Conservation (phyloP, 2,888 invertebrate species). For the Antheraea assamensis region DNA sequence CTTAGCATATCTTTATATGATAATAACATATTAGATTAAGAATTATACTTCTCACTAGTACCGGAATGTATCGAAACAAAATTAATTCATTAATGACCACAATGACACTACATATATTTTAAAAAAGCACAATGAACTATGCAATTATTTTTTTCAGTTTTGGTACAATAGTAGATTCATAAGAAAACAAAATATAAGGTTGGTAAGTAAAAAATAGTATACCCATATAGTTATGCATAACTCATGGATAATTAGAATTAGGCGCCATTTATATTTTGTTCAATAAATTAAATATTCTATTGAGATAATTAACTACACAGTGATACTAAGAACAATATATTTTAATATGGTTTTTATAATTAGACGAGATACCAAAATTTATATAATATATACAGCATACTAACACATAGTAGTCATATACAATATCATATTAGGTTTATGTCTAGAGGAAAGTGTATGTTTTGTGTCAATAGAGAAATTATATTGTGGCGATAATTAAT, state of each 20-base stretch:
- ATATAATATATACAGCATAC: background rate
- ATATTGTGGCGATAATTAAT: background rate
- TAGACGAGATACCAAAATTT: background rate
- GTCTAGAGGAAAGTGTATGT: background rate
- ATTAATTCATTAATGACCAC: background rate
- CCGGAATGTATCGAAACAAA: background rate
- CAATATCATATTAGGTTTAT: background rate
- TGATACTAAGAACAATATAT: background rate
- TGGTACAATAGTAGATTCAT: background rate
- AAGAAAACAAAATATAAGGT: background rate
- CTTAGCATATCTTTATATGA: background rate
- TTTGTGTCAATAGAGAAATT: background rate
- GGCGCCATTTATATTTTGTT: background rate
- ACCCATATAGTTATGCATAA: background rate
- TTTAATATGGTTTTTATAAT: background rate
- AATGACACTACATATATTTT: background rate
- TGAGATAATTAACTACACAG: background rate
- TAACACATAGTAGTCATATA: background rate
- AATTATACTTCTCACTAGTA: background rate
- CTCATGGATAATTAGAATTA: slow-evolving; percentile 1
- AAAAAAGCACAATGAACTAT: background rate
- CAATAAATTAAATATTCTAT: background rate
- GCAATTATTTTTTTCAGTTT: too few species aligned
- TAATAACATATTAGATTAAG: background rate
- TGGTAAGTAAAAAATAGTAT: background rate